These are phyloP conservation scores for Melangyna quadrimaculata DNA, from an alignment of 2,888 invertebrate species.

Conservation along the genomic window DNA sequence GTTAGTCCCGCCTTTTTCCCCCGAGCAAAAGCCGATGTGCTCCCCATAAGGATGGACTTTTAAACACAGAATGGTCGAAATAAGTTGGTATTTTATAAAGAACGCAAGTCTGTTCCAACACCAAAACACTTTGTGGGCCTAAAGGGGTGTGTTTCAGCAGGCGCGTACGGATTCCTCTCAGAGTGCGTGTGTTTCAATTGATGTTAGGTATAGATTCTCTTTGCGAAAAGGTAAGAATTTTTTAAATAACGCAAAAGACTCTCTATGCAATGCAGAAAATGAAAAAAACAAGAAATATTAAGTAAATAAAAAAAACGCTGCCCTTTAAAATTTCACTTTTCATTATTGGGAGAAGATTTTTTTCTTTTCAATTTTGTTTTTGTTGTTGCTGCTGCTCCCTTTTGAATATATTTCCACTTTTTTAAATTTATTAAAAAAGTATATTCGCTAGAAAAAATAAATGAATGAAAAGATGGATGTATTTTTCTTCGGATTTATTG, in stretches of 20 bases:
- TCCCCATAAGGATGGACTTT: neutral
- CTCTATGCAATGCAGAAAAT: slow-evolving; percentile 1
- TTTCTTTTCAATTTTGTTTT: neutral
- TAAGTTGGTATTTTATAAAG: neutral
- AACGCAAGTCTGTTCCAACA: slow-evolving; percentile 24
- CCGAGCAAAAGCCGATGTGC: neutral
- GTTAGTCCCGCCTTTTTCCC: slow-evolving; percentile 12
- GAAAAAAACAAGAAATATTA: neutral
- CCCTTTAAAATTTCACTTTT: slow-evolving; percentile 71
- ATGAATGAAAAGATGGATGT: slow-evolving; percentile 67
- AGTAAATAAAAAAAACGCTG: slow-evolving; percentile 31
- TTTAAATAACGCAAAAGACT: slow-evolving; percentile 12
- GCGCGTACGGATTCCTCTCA: slow-evolving; percentile 16
- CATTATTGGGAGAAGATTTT: slow-evolving; percentile 52
- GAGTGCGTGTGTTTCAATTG: slow-evolving; percentile 35
- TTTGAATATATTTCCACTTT: slow-evolving; percentile 62
- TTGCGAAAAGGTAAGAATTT: neutral
- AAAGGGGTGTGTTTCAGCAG: slow-evolving; percentile 15
- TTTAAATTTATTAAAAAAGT: slow-evolving; percentile 63
- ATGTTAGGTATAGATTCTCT: neutral
- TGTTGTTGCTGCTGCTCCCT: slow-evolving; percentile 24
- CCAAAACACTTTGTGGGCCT: neutral
- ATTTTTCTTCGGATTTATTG: slow-evolving; percentile 69
- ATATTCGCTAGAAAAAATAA: slow-evolving; percentile 46
- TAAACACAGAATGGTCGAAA: neutral